phyloP scores from a whole-genome alignment of 1,140 invertebrate genomes.

The Bradysia coprophila region DNA sequence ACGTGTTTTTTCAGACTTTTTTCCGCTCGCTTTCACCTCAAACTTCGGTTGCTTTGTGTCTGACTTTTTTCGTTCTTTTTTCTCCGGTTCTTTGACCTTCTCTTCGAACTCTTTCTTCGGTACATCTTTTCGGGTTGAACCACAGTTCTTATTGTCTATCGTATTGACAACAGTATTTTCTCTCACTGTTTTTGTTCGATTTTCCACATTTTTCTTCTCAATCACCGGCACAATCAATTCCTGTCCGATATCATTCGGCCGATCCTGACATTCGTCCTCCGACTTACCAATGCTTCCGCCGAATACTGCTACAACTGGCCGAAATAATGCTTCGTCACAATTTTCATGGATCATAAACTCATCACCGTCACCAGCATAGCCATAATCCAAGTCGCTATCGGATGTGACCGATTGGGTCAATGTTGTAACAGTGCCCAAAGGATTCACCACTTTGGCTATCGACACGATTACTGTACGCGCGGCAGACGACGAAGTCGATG shows the following conservation, averaged over 20 bases:
- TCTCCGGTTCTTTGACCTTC: constrained; percentile 1
- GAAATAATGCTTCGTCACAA: constrained; percentile 38
- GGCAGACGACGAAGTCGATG: not conserved
- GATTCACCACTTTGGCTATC: constrained; percentile 40
- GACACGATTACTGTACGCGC: constrained; percentile 1
- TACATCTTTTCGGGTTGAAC: no score
- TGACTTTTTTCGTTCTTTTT: not conserved
- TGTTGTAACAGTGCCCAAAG: constrained; percentile 40
- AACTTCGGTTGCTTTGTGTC: not conserved
- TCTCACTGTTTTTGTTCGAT: constrained; percentile 5
- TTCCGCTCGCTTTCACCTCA: not conserved
- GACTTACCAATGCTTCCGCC: constrained; percentile 10
- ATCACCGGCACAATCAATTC: constrained; percentile 22
- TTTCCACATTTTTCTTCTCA: constrained; percentile 11
- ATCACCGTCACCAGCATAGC: constrained; percentile 21
- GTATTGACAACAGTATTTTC: constrained; percentile 26
- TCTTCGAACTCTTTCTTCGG: no score
- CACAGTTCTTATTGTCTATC: no score
- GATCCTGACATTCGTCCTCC: constrained; percentile 6
- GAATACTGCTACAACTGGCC: constrained; percentile 31
- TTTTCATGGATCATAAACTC: constrained; percentile 31
- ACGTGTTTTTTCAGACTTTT: not conserved
- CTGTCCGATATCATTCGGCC: constrained; percentile 15
- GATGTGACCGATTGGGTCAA: constrained; percentile 25
- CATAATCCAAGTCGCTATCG: constrained; percentile 29